Conservation (phyloP, 2,113 vertebrate species). For the Psephotus haematonotus region DNA sequence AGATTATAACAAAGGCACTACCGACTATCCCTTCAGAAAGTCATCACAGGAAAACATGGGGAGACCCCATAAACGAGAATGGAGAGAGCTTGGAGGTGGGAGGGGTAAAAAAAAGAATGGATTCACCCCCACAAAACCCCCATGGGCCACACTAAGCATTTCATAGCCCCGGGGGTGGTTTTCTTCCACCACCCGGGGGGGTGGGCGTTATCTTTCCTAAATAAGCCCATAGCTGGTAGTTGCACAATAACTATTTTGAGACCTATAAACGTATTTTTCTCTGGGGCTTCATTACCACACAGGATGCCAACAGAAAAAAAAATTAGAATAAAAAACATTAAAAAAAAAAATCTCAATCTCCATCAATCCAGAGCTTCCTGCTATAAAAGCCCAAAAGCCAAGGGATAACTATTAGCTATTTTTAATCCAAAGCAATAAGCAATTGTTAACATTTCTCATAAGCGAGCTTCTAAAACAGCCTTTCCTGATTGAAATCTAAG, state of each 20-base stretch:
- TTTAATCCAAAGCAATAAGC: not conserved
- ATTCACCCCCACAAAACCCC: not conserved
- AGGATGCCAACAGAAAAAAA: not conserved
- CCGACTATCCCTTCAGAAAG: not conserved
- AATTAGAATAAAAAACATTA: not conserved
- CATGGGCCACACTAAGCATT: not conserved
- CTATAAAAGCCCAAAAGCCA: not conserved
- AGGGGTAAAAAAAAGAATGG: not conserved
- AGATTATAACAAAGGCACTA: not conserved
- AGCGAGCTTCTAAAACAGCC: not conserved
- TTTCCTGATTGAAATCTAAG: not conserved
- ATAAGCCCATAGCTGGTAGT: not conserved
- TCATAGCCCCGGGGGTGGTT: not conserved
- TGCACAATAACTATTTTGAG: not conserved
- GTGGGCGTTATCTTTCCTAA: not conserved
- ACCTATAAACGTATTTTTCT: constrained; percentile 28
- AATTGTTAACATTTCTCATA: not conserved
- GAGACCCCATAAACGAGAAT: not conserved
- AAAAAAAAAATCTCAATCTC: not conserved
- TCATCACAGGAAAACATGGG: not conserved
- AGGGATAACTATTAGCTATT: not conserved
- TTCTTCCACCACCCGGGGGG: not conserved
- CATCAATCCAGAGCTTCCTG: not conserved
- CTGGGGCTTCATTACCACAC: constrained; percentile 35
- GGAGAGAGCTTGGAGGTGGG: not conserved